Evolutionary conservation across 2,888 invertebrate species (phyloP), one percentile per base, ranked within the genome.

Genomic region (Drosophila aldrichi): DNA sequence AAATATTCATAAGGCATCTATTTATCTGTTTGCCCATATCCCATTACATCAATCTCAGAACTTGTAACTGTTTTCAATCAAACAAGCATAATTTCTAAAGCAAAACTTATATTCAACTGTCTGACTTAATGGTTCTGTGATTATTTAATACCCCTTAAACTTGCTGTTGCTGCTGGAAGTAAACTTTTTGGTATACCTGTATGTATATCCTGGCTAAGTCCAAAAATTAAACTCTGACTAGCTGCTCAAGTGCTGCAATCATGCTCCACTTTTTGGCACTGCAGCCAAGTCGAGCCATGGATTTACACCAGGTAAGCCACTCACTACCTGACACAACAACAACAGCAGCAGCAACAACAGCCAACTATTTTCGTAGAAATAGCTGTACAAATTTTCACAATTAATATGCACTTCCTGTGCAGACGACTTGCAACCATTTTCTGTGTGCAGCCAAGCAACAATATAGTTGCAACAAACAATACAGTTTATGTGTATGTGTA

Each of bases 361-460:
- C 71, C 73, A 81, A 74, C 66, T 76, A 79, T 86, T 86, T 86
- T 88, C 83, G 74, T 78, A 83, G 88, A 87, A 88, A 87, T 82
- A 88, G 63, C 75, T 79, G 70, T 82, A 88, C 87, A 88, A 87
- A 87, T 88, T 88, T 87, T 87, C 89, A 87, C 86, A 87, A 87
- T 87, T 87, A 87, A 87, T 87, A 88, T 87, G 87, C 82, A 82
- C 86, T 87, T 87, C 86, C 89, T 81, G 84, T 84, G 84, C 87
- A 87, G 86, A 87, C 86, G 89, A 88, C 87, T 86, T 88, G 84
- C 82, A 75, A 63, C 74, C 61, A 81, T 75, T 81, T 83, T 70
- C 58, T 52, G 69, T 77, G 81, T 88, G 88, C 88, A 85, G 61
- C 66, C 70, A 77, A 49, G 65, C 74, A 76, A 69, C 74, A 70